Conservation (phyloP, 2,797 vertebrate genomes). For the Sus cebifrons region DNA sequence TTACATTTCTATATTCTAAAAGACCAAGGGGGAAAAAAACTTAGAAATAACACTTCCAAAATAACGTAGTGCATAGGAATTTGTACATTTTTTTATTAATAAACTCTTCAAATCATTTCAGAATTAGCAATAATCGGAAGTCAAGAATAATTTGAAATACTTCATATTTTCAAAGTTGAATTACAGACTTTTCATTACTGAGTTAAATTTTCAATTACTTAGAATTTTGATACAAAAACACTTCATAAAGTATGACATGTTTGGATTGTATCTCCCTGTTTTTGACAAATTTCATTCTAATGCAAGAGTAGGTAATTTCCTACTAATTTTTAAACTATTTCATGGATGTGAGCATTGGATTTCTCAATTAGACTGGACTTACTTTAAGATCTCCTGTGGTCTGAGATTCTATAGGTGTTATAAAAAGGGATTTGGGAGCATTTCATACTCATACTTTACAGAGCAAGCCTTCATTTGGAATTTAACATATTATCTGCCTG, state of each 20-base stretch:
- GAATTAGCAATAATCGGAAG: background rate
- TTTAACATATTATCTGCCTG: background rate
- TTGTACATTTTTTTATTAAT: background rate
- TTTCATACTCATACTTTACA: background rate
- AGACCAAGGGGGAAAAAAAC: background rate
- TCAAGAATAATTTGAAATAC: background rate
- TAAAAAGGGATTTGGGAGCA: background rate
- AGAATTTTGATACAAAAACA: constrained; percentile 40
- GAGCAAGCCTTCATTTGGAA: background rate
- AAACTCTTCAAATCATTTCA: background rate
- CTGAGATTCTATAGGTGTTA: background rate
- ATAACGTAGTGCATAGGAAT: background rate
- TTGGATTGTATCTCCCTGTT: background rate
- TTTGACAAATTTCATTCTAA: background rate
- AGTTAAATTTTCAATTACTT: constrained; percentile 33
- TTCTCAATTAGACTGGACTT: background rate
- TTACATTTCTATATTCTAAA: constrained; percentile 6
- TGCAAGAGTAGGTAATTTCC: background rate
- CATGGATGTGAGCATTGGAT: background rate
- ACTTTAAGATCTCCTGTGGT: background rate
- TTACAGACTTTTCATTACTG: background rate
- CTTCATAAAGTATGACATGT: background rate
- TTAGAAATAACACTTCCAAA: background rate
- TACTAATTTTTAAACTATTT: constrained; percentile 33
- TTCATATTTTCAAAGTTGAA: background rate